Evolutionary conservation across 1,140 invertebrate species (phyloP), one percentile per base, ranked within the genome.

Genomic region (Teleogryllus occipitalis): DNA sequence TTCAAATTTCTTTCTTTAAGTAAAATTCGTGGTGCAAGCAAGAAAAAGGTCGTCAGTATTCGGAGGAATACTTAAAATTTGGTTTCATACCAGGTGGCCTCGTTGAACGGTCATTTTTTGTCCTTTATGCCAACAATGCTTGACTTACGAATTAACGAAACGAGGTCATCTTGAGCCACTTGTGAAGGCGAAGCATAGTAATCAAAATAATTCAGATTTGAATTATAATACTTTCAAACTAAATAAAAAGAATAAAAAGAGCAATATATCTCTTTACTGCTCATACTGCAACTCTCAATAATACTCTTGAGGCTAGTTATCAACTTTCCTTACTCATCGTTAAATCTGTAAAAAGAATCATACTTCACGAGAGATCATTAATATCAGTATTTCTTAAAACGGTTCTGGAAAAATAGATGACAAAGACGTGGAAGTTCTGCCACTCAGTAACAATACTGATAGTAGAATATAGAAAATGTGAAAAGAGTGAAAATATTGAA

Each of bases 371-470:
- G 81, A 81, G 80, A 76, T 76, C n/a, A 75, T 75, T 75, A 80
- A 79, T 82, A 81, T 82, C 80, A 81, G 77, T 76, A 82, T 82
- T 83, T 82, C 77, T 82, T 81, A 81, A 82, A 82, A 82, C 80
- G n/a, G 81, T 83, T 81, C n/a, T 78, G 82, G 73, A 54, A 79
- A 82, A 82, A 83, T 79, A 82, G 79, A 75, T 75, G 8, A 75
- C 74, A 39, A 75, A 8, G 8, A 75, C 27, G 74, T 75, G 8
- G 81, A 79, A 82, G 79, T 76, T 80, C 82, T 82, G 81, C 80
- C 81, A 80, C 79, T 83, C 39, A 83, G 80, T 82, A 82, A 83
- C 78, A 82, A 83, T 82, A 83, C 81, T 54, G 49, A 79, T 80
- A 82, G 79, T 54, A 81, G 81, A 81, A n/a, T n/a, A n/a, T n/a